Evolutionary conservation across 2,797 vertebrate species (phyloP), one percentile per base, ranked within the genome.

Genomic region (Spinus olivaceus): DNA sequence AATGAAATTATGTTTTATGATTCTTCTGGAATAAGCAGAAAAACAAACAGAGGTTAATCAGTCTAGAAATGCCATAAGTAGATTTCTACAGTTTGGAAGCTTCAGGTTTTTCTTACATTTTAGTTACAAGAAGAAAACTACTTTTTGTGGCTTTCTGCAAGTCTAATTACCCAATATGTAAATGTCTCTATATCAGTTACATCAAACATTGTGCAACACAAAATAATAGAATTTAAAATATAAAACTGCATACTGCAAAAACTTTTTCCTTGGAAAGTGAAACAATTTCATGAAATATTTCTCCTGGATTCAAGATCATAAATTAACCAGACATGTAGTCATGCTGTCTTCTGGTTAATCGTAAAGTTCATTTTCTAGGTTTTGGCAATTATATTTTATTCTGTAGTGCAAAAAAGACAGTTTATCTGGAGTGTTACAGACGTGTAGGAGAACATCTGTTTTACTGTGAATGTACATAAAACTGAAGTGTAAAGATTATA

Each of bases 301-400:
- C 61, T 93, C 32, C 35, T 76, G 94, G 95, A 65, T 98, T 95
- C 49, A 90, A 98, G 92, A 59, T 97, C 97, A 63, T 97, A 98
- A 89, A 95, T 97, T 95, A 98, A 90, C 37, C 76, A 70, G 35
- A 96, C 86, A 12, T 30, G 13, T 94, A 97, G 96, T 98, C 97
- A 98, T 39, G 96, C 97, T 98, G 98, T 98, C 65, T 97, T 92
- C 81, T 98, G 81, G 94, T 98, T 83, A 98, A 98, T 10, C 84
- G 93, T 54, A 97, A 95, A 13, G 97, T 96, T 98, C 94, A 98
- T 93, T 98, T 79, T n/a, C 97, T 97, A 2, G 90, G 93, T 11
- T 97, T 97, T 97, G 46, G 98, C 96, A 28, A 96, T 97, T 73
- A 98, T 96, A 35, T 96, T 96, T 24, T 96, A 12, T 97, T 97